Base-by-base conservation (phyloP, 1,140 invertebrate species). In the Drosophila auraria region DNA sequence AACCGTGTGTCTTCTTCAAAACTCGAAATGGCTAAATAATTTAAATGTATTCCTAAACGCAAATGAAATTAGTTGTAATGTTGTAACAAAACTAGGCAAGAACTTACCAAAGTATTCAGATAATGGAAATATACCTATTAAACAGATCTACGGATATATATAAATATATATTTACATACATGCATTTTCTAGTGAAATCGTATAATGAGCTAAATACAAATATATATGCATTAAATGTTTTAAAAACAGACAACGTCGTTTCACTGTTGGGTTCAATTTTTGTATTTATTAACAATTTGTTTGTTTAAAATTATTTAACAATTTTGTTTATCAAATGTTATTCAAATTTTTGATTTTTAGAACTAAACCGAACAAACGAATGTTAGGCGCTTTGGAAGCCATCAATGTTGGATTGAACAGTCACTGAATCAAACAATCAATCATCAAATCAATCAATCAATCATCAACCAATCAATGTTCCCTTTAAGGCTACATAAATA, bases 111-210 rank as follows among this genome's bases (percentile, higher is more conserved):
- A 90, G 86, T 90, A 90, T 90, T 90, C 68, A 78, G 59, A 76
- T 73, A 74, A 78, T 54, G 64, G 60, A 72, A 63, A 64, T 38
- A 30, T 20, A 80, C 71, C 58, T 78, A 70, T 64, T 40, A 65
- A 75, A 74, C 54, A 83, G 63, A 76, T 71, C 63, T 59, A 42
- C 27, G 38, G 42, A 77, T 76, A 76, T 70, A 69, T 45, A 49
- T 45, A 51, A 20, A 80, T 77, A 84, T 87, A 89, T 86, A 90
- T 90, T 90, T 90, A 90, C 86, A 90, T 90, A 90, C 82, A 82
- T 84, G 86, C 82, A 90, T 90, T 90, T 90, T 90, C 86, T 90
- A 90, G 86, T 90, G 86, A 90, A 90, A 90, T 90, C 75, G 33
- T 82, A 68, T 75, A 83, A 72, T 51, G 65, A 57, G 71, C 50